Base-by-base conservation (phyloP, 2,888 invertebrate genomes). In the Cantharis flavilabris region DNA sequence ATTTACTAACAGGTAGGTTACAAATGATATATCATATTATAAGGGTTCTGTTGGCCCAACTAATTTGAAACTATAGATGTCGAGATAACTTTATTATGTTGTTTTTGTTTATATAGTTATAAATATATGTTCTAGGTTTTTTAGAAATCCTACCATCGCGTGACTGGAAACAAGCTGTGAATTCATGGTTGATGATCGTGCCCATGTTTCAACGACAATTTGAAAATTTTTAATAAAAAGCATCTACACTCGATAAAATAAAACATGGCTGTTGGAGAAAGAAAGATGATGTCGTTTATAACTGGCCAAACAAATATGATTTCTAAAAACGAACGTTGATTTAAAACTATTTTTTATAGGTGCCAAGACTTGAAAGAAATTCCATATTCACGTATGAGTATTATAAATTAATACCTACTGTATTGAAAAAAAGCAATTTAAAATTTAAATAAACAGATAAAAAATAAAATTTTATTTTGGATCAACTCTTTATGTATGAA, bases 161-260 rank as follows among this genome's bases (percentile, higher is more conserved):
- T 84, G 84, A 84, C 81, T 78, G 72, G 80, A 76, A 77, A 81
- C 82, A 81, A 81, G 79, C 82, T 80, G 81, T 80, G 81, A 83
- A 83, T 82, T 82, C 83, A 82, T 82, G 83, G 82, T 82, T 77
- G 81, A 81, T 81, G 82, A 81, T 82, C 81, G 80, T 77, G 77
- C 75, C 78, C 76, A 77, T 80, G 79, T 79, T 78, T 69, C 76
- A 73, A 77, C 79, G 64, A 79, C 73, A 73, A 71, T 67, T 74
- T 67, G 65, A 67, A 23, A 26, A 67, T 23, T 67, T 67, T 67
- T 67, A 49, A 49, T 69, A 69, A 72, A 71, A 65, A 30, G 18
- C 18, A 33, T 18, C 62, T 75, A 70, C 65, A 64, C 64, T 75
- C 64, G 72, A 77, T 67, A 77, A 74, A 76, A 76, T 76, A 77